phyloP scores from a whole-genome alignment of 30 jellyfish, hydroid and myxozoan genomes.

The Clytia hemisphaerica region DNA sequence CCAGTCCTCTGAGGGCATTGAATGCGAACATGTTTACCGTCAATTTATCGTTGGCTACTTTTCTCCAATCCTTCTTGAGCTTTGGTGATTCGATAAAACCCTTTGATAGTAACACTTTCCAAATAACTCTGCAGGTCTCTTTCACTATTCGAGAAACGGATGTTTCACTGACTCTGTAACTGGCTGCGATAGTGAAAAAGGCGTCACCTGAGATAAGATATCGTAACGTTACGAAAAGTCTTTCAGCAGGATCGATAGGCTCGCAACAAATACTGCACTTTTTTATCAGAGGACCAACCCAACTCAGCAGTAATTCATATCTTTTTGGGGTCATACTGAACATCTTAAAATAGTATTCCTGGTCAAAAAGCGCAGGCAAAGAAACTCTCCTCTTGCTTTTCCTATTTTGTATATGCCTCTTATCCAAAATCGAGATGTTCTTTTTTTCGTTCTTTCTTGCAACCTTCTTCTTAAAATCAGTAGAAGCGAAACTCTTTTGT shows the following conservation, averaged over 20 bases:
- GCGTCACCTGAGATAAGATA: conserved; percentile 39
- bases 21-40: not conserved
- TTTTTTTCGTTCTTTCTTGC: no score
- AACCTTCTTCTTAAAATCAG: no score
- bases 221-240: conserved; percentile 28
- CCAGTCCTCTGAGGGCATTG: not conserved
- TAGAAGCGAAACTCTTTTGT: no score
- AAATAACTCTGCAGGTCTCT: conserved; percentile 8
- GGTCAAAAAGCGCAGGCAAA: conserved; percentile 15
- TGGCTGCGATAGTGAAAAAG: conserved; percentile 15
- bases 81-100: conserved; percentile 8
- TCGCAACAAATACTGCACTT: not conserved
- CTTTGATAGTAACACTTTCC: conserved; percentile 8
- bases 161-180: conserved; percentile 10
- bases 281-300: conserved; percentile 24
- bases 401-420: not conserved
- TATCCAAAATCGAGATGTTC: no score
- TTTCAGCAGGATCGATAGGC: conserved; percentile 31
- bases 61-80: not conserved
- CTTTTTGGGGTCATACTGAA: conserved; percentile 5
- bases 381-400: conserved; percentile 18
- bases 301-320: conserved; percentile 18
- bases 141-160: conserved; percentile 15
- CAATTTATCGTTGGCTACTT: conserved; percentile 1
- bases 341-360: not conserved